phyloP scores from a whole-genome alignment of 2,888 invertebrate species.

The Dryobota labecula region DNA sequence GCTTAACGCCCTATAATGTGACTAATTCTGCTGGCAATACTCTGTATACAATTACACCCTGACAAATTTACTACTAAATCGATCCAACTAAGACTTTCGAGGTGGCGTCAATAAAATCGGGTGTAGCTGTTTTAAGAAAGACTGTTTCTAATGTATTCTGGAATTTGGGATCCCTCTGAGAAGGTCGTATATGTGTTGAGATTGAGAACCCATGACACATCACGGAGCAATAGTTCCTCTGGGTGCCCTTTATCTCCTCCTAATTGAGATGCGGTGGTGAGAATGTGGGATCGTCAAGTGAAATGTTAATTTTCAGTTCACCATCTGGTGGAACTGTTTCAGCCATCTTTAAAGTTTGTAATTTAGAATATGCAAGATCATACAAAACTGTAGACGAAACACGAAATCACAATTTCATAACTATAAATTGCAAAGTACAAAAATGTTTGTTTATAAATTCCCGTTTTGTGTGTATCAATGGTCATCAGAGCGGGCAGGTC shows the following conservation, averaged over 20 bases:
- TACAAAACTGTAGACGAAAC: constrained; percentile 7
- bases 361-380: not conserved
- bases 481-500: constrained; percentile 71
- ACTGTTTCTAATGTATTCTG: constrained; percentile 1
- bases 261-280: not conserved
- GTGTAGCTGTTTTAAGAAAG: constrained; percentile 3
- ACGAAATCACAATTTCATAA: constrained; percentile 3
- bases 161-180: not conserved
- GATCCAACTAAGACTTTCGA: constrained; percentile 10
- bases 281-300: not conserved
- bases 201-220: constrained; percentile 11
- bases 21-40: constrained; percentile 43
- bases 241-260: not conserved
- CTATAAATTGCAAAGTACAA: constrained; percentile 47
- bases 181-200: constrained; percentile 13
- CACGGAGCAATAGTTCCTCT: constrained; percentile 22
- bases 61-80: constrained; percentile 39
- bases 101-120: constrained; percentile 13
- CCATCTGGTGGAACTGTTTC: not conserved
- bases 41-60: constrained; percentile 17
- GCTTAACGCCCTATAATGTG: constrained; percentile 37
- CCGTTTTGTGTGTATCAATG: constrained; percentile 72
- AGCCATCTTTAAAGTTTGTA: not conserved
- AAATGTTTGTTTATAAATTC: constrained; percentile 65
- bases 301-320: constrained; percentile 4